A percentile compares a stretch with the other conserved stretches of the same genome.
phyloP scores from a whole-genome alignment of 2,113 vertebrate genomes.

The Caloenas nicobarica region DNA sequence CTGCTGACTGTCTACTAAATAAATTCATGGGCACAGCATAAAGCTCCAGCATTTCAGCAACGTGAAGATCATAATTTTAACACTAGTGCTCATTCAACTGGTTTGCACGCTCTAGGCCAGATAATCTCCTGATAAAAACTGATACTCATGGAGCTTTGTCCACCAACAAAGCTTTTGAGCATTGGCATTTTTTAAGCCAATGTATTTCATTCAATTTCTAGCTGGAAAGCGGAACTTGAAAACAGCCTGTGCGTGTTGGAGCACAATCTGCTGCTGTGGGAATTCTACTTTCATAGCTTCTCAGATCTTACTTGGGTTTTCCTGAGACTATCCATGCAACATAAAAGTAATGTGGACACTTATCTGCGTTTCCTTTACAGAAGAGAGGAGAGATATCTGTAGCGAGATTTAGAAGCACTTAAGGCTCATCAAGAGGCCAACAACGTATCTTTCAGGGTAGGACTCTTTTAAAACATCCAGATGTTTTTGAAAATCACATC shows the following conservation, averaged over 20 bases:
- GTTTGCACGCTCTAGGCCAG: background rate
- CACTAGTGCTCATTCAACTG: background rate
- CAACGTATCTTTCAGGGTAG: accelerated
- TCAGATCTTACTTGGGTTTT: background rate
- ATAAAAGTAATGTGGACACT: background rate
- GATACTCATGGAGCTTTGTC: background rate
- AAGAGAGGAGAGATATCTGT: background rate
- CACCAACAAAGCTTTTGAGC: background rate
- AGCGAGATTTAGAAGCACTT: background rate
- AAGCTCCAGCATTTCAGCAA: background rate
- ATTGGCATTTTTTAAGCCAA: background rate
- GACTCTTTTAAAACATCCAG: background rate
- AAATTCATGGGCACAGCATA: background rate
- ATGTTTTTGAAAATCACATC: background rate
- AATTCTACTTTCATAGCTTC: background rate
- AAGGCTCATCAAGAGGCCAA: background rate
- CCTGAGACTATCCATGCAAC: background rate
- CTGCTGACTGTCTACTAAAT: background rate
- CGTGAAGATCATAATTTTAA: background rate
- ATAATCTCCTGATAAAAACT: background rate
- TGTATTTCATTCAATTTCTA: background rate
- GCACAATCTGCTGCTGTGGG: background rate
- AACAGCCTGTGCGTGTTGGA: background rate
- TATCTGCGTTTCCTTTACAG: background rate
- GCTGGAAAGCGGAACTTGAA: background rate